Base-by-base conservation (phyloP, 2,113 vertebrate genomes). In the Hemiscyllium ocellatum region DNA sequence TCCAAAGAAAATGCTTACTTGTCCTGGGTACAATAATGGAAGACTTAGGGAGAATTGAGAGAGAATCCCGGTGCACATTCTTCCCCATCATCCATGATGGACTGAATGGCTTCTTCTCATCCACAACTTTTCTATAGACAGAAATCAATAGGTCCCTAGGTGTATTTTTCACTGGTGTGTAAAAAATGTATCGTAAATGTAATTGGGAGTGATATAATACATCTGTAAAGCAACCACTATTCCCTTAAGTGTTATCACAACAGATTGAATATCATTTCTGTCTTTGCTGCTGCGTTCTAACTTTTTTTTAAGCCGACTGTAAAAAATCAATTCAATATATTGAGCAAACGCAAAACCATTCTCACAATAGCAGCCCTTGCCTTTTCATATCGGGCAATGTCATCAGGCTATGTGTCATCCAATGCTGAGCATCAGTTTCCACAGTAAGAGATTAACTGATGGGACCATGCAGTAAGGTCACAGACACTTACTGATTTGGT, bases 381-480 rank as follows among this genome's bases (percentile, higher is more conserved):
- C 94, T 95, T 95, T 95, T 19, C 47, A 70, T 76, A 95, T 95
- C 66, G 1, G 42, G 47, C 94, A 95, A 70, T 72, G 66, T 95
- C 94, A 95, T 95, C 66, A 29, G 94, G 37, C 47, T 72, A 15
- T 17, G 22, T 91, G 89, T 66, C 89, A 91, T 91, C 33, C 89
- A 0, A 17, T 52, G 69, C 24, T 95, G 69, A 95, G 66, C 42
- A 76, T 95, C 26, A 29, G 8, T 76, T 76, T 72, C 0, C 15
- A 95, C 42, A 50, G 42, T 37, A 47, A 94, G 68, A 95, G 69
- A 95, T 72, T 95, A 22, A 50, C 42, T 76, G 69, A 95, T 95
- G 22, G 24, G 94, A 76, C 94, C 68, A 70, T 72, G 96, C 94
- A 24, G 52, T 95, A 96, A 76, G 90, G 93, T 95, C 96, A 96